phyloP scores from a whole-genome alignment of 2,888 invertebrate species.

The Idaea dimidiata region DNA sequence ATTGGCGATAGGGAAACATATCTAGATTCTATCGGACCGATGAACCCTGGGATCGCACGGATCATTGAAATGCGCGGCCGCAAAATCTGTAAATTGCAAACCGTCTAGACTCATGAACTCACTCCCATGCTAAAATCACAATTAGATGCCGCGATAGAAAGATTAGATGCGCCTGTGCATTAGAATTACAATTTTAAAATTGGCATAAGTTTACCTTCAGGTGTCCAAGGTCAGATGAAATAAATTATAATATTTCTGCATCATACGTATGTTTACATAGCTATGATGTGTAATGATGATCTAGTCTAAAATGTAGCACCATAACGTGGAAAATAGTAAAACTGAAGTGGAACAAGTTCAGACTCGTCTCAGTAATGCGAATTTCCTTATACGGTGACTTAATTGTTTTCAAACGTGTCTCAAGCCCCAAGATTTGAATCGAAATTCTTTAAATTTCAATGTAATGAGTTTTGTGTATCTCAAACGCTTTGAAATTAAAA shows the following conservation, averaged over 20 bases:
- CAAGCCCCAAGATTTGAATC: constrained; percentile 22
- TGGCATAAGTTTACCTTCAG: constrained; percentile 47
- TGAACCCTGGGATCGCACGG: constrained; percentile 67
- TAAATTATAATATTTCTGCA: too few species aligned
- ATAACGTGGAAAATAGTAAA: not conserved
- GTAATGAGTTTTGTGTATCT: constrained; percentile 21
- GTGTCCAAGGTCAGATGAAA: too few species aligned
- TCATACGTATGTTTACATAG: too few species aligned
- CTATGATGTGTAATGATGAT: not conserved
- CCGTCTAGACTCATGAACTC: constrained; percentile 72
- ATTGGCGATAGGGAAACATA: constrained; percentile 11
- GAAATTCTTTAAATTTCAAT: constrained; percentile 19
- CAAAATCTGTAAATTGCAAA: constrained; percentile 72
- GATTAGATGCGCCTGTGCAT: constrained; percentile 60
- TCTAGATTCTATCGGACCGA: constrained; percentile 60
- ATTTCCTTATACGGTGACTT: constrained; percentile 14
- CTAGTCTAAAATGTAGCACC: constrained; percentile 3
- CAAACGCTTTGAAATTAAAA: constrained; percentile 20
- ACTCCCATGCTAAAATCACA: constrained; percentile 45
- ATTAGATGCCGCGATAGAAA: constrained; percentile 43
- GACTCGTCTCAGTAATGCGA: not conserved
- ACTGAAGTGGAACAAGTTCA: not conserved
- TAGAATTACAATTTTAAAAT: constrained; percentile 32
- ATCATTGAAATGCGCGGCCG: constrained; percentile 73
- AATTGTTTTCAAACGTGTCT: constrained; percentile 13